Conservation (phyloP, 2,888 invertebrate species). For the Macrosoma leucophasiata region DNA sequence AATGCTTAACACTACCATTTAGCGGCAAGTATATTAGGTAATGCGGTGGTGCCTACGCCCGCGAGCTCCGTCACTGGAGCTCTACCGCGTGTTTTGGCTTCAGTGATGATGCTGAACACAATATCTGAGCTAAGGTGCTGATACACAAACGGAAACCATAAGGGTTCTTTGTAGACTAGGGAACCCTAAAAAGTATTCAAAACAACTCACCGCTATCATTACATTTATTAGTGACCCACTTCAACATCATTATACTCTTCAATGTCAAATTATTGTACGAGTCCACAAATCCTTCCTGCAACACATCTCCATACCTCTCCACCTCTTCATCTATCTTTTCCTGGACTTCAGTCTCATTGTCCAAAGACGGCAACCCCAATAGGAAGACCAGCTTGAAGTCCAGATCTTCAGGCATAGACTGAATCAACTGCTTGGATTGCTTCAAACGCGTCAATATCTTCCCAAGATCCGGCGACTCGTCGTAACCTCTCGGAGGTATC, state of each 20-base stretch:
- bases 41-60: no score
- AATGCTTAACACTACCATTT: no score
- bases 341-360: constrained; percentile 75
- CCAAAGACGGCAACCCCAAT: constrained; percentile 77
- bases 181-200: no score
- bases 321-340: constrained; percentile 80
- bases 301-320: constrained; percentile 81
- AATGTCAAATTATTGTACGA: constrained; percentile 91
- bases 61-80: no score
- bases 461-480: constrained; percentile 42
- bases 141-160: no score
- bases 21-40: no score
- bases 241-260: constrained; percentile 89
- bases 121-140: no score
- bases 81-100: no score
- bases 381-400: constrained; percentile 65
- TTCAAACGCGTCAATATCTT: constrained; percentile 43
- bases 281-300: constrained; percentile 89
- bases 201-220: constrained; percentile 66
- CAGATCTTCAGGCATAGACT: constrained; percentile 28
- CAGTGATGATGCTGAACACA: no score
- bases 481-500: constrained; percentile 59
- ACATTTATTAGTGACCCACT: constrained; percentile 85
- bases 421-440: constrained; percentile 37
- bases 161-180: no score